Evolutionary conservation across 2,888 invertebrate species (phyloP), one percentile per base, ranked within the genome.

Genomic region (Plusia festucae): DNA sequence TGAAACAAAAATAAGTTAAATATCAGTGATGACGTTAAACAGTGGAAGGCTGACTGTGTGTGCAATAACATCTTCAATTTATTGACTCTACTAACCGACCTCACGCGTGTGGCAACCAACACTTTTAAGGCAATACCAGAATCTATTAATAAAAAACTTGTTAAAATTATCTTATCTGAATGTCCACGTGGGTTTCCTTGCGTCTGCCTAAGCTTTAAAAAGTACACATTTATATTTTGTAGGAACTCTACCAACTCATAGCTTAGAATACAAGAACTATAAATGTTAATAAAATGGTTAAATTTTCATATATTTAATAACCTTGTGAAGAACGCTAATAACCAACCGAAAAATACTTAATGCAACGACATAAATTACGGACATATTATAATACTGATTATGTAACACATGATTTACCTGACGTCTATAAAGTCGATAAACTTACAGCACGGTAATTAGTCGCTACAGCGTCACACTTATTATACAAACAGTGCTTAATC

Each of bases 1-100:
- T 40, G 40, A 40, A 40, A 40, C n/a, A 40, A 40, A 40, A 40
- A 40, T 40, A 40, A 40, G n/a, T 40, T 40, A 40, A 40, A 40
- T 40, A 40, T 40, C 40, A 40, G 40, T n/a, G 40, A 40, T 40
- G 40, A 40, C 40, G 40, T 40, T 40, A n/a, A n/a, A 5, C n/a
- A n/a, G 6, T n/a, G 40, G 40, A 40, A 40, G 40, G 40, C n/a
- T 40, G 40, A n/a, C 40, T n/a, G 40, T 40, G n/a, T 40, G n/a
- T 40, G 40, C 40, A 40, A 40, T 40, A n/a, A n/a, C 40, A 40
- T 40, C 40, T 40, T 40, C 40, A 40, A 40, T 40, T 40, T 40
- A 40, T 40, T 40, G 40, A 40, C 40, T 40, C 40, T 40, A 7
- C 40, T 40, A 40, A 40, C 40, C 40, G 40, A 40, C 40, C 40